Percentiles rank a stretch among this genome's conserved stretches.
These are phyloP conservation scores for Agonopterix subpropinquella DNA, from an alignment of 2,888 invertebrate genomes.

Conservation along the genomic window DNA sequence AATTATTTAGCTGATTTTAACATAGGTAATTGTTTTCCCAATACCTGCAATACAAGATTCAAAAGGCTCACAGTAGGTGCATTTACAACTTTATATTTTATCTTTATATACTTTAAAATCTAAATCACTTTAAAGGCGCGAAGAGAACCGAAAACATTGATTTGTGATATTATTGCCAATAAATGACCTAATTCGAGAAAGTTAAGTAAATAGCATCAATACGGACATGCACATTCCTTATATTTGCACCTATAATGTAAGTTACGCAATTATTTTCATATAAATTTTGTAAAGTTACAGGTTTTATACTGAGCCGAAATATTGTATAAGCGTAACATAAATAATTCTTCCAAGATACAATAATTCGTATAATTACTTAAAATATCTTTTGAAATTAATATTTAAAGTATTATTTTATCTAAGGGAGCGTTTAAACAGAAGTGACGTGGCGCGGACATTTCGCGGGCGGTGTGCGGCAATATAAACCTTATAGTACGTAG, in stretches of 20 bases:
- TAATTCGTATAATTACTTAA: constrained; percentile 32
- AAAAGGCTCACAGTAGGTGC: constrained; percentile 1
- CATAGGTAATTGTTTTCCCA: no score
- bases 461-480: no score
- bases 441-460: no score
- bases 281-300: constrained; percentile 32
- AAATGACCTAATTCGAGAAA: constrained; percentile 36
- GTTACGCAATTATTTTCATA: constrained; percentile 60
- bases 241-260: constrained; percentile 46
- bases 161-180: constrained; percentile 68
- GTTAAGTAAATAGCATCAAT: constrained; percentile 17
- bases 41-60: no score
- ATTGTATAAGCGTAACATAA: constrained; percentile 16
- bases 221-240: constrained; percentile 49
- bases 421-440: no score
- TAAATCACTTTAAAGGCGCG: neutral
- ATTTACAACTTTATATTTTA: neutral
- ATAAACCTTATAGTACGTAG: no score
- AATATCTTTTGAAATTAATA: constrained; percentile 45
- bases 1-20: no score
- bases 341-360: constrained; percentile 54
- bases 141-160: constrained; percentile 36
- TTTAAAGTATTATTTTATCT: constrained; percentile 55
- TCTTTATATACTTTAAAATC: neutral
- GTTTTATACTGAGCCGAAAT: constrained; percentile 11